These are phyloP conservation scores for Oplegnathus fasciatus DNA, from an alignment of 2,113 vertebrate species.

Conservation along the genomic window DNA sequence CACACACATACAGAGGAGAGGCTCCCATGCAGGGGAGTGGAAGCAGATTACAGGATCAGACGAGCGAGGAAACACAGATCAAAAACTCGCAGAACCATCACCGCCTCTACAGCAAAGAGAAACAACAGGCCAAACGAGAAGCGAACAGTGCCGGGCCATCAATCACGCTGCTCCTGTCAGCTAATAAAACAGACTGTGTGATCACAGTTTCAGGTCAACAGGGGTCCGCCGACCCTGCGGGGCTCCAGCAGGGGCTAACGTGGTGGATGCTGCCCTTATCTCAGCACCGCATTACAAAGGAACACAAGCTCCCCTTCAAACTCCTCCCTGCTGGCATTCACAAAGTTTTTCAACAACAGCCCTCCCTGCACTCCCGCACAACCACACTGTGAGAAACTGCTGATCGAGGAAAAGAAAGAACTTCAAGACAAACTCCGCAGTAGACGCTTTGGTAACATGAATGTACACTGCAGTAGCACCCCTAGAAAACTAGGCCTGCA, in stretches of 20 bases:
- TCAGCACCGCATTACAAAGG: constrained; percentile 64
- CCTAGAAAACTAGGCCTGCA: not conserved
- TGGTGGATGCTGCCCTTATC: constrained; percentile 69
- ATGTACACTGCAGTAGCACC: not conserved
- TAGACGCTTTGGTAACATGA: constrained; percentile 16
- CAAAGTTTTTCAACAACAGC: constrained; percentile 60
- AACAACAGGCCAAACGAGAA: constrained; percentile 54
- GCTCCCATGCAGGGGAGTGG: constrained; percentile 51
- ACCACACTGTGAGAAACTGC: constrained; percentile 59
- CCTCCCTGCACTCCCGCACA: constrained; percentile 54
- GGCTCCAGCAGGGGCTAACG: constrained; percentile 52
- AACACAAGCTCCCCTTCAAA: constrained; percentile 60
- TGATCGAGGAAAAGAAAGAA: constrained; percentile 47
- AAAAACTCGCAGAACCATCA: constrained; percentile 49
- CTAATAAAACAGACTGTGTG: constrained; percentile 69
- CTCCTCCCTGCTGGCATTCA: constrained; percentile 62
- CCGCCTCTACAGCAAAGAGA: constrained; percentile 49
- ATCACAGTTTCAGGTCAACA: constrained; percentile 70
- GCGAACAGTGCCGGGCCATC: constrained; percentile 55
- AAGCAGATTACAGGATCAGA: constrained; percentile 69
- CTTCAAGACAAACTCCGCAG: constrained; percentile 31
- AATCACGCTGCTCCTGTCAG: constrained; percentile 63
- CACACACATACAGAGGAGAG: constrained; percentile 43
- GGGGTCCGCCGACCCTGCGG: constrained; percentile 55
- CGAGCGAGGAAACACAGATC: constrained; percentile 46